Conservation (phyloP, 1,140 invertebrate species). For the Leptestheria dahalacensis region DNA sequence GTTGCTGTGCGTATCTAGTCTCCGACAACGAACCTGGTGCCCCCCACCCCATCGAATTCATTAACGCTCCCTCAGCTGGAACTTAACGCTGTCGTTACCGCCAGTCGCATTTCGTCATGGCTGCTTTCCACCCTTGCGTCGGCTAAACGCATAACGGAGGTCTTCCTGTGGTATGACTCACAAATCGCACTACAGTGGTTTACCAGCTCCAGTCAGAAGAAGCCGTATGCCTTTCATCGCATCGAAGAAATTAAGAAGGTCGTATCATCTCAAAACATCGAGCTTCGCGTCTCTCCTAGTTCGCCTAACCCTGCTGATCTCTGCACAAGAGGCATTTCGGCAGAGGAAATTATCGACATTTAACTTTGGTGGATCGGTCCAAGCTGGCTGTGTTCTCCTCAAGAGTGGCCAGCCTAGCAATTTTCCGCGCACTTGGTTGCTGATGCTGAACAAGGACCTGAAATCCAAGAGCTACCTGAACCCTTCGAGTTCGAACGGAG, state of each 20-base stretch:
- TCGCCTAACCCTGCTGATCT: constrained; percentile 1
- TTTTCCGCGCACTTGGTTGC: background rate
- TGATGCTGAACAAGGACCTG: background rate
- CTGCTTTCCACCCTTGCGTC: background rate
- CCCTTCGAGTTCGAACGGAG: background rate
- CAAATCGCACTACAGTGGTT: constrained; percentile 9
- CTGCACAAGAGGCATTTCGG: background rate
- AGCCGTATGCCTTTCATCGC: background rate
- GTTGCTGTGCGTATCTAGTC: background rate
- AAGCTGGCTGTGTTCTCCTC: background rate
- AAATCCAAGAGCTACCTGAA: background rate
- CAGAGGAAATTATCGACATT: background rate
- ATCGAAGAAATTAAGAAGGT: background rate
- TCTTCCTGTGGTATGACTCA: constrained; percentile 6
- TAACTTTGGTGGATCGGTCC: background rate
- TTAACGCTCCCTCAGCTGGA: constrained; percentile 5
- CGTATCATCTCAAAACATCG: background rate
- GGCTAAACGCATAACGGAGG: no score
- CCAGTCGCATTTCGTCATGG: background rate
- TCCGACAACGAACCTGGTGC: background rate
- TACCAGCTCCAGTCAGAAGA: background rate
- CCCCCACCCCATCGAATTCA: background rate
- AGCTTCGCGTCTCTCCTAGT: background rate
- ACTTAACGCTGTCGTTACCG: constrained; percentile 5
- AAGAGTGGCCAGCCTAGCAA: background rate